Evolutionary conservation across 2,888 invertebrate genomes (phyloP).

Genomic region (Rugalucina vietnamica): DNA sequence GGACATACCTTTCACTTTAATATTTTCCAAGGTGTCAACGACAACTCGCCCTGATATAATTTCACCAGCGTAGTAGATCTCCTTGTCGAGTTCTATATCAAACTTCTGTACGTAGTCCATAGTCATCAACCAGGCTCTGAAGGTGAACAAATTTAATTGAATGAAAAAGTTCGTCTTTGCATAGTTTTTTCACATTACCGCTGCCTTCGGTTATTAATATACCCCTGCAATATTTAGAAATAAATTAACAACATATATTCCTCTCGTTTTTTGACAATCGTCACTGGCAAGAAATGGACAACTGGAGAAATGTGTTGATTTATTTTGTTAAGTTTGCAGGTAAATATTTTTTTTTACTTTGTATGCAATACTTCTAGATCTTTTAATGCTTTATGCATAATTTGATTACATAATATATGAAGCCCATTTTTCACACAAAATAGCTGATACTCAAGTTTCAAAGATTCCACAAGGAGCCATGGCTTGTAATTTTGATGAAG

Average conservation of each 20-base stretch:
- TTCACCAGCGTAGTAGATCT: slow-evolving; percentile 91
- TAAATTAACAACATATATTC: neutral
- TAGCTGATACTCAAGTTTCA: too few relatives aligned
- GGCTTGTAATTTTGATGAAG: too few relatives aligned
- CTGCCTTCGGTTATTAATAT: neutral
- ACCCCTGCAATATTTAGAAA: neutral
- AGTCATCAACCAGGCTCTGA: slow-evolving; percentile 61
- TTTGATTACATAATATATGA: too few relatives aligned
- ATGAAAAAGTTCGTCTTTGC: neutral
- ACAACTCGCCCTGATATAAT: slow-evolving; percentile 88
- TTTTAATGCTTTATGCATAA: too few relatives aligned
- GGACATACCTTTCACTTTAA: slow-evolving; percentile 89
- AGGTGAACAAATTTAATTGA: neutral
- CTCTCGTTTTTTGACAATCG: neutral
- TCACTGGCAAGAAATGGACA: neutral
- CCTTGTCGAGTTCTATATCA: slow-evolving; percentile 90
- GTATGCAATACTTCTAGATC: too few relatives aligned
- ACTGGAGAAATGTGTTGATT: neutral
- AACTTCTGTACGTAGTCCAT: slow-evolving; percentile 92
- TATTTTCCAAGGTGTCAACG: slow-evolving; percentile 90
- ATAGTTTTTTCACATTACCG: neutral
- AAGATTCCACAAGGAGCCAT: too few relatives aligned
- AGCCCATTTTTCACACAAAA: too few relatives aligned
- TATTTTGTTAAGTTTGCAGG: neutral
- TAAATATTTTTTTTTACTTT: too few relatives aligned